These are phyloP conservation scores for Drosophila affinis DNA, from an alignment of 2,888 invertebrate species.

Conservation along the genomic window DNA sequence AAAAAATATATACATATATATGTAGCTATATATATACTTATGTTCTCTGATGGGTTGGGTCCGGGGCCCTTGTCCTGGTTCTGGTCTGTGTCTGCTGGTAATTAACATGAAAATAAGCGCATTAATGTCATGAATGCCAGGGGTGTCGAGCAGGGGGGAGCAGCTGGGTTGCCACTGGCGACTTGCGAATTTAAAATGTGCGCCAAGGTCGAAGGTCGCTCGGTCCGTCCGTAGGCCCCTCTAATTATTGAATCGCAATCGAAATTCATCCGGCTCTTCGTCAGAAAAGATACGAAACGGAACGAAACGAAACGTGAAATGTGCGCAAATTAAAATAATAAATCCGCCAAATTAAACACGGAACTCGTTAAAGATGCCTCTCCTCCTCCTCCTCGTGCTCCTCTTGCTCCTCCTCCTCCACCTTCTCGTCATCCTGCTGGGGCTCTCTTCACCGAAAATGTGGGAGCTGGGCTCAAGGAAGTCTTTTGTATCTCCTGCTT, in stretches of 20 bases:
- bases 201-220: constrained; percentile 21
- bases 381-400: neutral
- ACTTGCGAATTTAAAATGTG: constrained; percentile 43
- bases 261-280: constrained; percentile 38
- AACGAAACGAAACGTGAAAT: constrained; percentile 47
- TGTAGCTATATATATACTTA: neutral
- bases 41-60: constrained; percentile 1
- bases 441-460: too few species aligned
- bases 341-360: constrained; percentile 72
- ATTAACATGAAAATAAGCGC: constrained; percentile 77
- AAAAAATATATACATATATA: constrained; percentile 1
- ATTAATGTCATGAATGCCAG: constrained; percentile 62
- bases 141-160: neutral
- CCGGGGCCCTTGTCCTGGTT: neutral
- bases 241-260: constrained; percentile 72
- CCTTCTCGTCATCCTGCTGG: too few species aligned
- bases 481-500: constrained; percentile 55
- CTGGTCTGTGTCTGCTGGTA: constrained; percentile 61
- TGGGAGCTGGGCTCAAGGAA: neutral
- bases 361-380: constrained; percentile 61
- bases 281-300: neutral
- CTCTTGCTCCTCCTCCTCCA: neutral
- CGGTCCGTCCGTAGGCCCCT: constrained; percentile 27
- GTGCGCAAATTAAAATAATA: constrained; percentile 77
- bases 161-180: constrained; percentile 38